Evolutionary conservation across 2,888 invertebrate species (phyloP).

Genomic region (Athalia cordata): DNA sequence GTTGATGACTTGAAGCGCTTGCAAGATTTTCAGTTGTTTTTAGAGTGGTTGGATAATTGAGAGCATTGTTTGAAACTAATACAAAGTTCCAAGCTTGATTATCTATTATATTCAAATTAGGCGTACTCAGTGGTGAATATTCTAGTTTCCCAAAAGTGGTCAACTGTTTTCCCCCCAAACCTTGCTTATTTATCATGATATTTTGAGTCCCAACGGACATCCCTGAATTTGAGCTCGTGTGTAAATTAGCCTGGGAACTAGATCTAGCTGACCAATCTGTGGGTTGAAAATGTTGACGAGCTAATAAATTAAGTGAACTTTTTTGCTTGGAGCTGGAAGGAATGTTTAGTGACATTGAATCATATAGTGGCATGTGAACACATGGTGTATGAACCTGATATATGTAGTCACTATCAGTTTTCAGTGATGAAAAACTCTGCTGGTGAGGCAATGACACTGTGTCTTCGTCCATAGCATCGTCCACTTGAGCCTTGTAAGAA

Average conservation of each 20-base stretch:
- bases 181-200: conserved; percentile 57
- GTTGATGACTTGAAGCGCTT: conserved; percentile 55
- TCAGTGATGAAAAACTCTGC: conserved; percentile 84
- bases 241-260: conserved; percentile 61
- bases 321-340: conserved; percentile 59
- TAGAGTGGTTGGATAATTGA: conserved; percentile 35
- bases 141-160: conserved; percentile 57
- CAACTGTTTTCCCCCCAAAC: conserved; percentile 57
- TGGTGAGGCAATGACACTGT: conserved; percentile 85
- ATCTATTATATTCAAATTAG: conserved; percentile 59
- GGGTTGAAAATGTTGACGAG: conserved; percentile 57
- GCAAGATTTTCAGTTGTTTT: conserved; percentile 51
- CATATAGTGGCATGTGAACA: conserved; percentile 69
- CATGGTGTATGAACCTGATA: conserved; percentile 79
- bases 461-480: conserved; percentile 85
- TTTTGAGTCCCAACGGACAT: conserved; percentile 54
- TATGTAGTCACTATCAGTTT: conserved; percentile 85
- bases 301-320: conserved; percentile 60
- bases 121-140: conserved; percentile 61
- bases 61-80: too few species aligned
- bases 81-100: conserved; percentile 53
- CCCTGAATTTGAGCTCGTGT: conserved; percentile 59
- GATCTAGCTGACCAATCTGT: conserved; percentile 57
- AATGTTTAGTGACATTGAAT: conserved; percentile 63
- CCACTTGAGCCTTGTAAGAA: conserved; percentile 87